Evolutionary conservation across 2,888 invertebrate species (phyloP).

Genomic region (Buathra laborator): DNA sequence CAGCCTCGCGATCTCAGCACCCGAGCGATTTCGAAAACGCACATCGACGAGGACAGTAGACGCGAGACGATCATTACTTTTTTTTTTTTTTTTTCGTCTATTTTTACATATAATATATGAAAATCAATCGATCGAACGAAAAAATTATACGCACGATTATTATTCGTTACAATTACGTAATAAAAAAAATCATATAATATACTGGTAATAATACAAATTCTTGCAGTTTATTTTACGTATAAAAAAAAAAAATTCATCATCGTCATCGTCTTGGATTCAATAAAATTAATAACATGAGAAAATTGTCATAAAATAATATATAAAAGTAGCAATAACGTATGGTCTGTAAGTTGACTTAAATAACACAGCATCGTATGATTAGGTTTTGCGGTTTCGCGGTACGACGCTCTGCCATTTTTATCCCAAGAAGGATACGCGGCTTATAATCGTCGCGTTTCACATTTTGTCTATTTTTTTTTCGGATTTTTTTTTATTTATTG

Average conservation of each 20-base stretch:
- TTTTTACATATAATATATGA: conserved; percentile 53
- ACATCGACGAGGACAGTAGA: conserved; percentile 78
- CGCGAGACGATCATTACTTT: conserved; percentile 74
- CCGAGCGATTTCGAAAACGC: conserved; percentile 67
- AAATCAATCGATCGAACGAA: conserved; percentile 43
- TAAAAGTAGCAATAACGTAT: conserved; percentile 84
- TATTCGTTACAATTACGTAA: conserved; percentile 56
- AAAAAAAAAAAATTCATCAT: conserved; percentile 70
- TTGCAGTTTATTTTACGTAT: conserved; percentile 54
- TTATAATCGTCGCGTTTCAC: conserved; percentile 29
- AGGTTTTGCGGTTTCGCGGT: conserved; percentile 72
- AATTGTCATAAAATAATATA: conserved; percentile 83
- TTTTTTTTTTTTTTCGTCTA: neutral
- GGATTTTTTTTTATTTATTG: conserved; percentile 1
- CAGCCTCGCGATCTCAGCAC: conserved; percentile 68
- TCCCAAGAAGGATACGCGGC: conserved; percentile 31
- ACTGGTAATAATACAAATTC: conserved; percentile 67
- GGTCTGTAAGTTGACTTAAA: conserved; percentile 84
- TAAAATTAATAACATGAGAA: conserved; percentile 85
- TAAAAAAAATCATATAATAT: conserved; percentile 65
- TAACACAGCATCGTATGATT: conserved; percentile 85
- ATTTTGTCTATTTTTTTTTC: conserved; percentile 25
- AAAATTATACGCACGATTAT: conserved; percentile 63
- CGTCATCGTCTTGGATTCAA: conserved; percentile 77
- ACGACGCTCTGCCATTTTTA: conserved; percentile 61